A percentile compares a stretch with the other conserved stretches of the same genome.
phyloP scores from a whole-genome alignment of 2,113 vertebrate genomes.

The Gnathonemus echidnorhynchus region DNA sequence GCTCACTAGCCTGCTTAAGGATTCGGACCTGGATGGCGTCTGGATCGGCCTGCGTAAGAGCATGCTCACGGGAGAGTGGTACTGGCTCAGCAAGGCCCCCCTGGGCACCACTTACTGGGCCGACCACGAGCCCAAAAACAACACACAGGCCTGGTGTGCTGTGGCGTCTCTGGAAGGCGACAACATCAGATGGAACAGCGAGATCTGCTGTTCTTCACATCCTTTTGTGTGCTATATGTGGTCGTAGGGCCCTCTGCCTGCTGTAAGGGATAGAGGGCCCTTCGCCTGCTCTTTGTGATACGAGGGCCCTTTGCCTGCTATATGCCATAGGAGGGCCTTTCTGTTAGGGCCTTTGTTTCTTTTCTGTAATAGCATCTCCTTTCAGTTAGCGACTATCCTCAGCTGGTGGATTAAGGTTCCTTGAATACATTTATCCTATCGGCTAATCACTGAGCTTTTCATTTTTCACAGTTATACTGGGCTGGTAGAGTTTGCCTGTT shows the following conservation, averaged over 20 bases:
- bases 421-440: not conserved
- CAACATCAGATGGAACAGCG: slow-evolving; percentile 33
- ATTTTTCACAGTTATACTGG: not conserved
- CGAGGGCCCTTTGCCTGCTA: too few species aligned
- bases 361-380: not conserved
- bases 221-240: slow-evolving; percentile 42
- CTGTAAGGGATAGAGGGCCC: not conserved
- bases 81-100: slow-evolving; percentile 34
- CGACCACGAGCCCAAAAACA: slow-evolving; percentile 8
- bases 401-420: not conserved
- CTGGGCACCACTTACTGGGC: slow-evolving; percentile 39
- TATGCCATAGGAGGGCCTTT: not conserved
- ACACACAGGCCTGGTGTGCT: slow-evolving; percentile 37
- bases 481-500: not conserved
- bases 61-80: slow-evolving; percentile 42
- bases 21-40: not conserved
- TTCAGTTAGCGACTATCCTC: not conserved
- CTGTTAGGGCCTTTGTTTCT: not conserved
- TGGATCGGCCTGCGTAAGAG: slow-evolving; percentile 56
- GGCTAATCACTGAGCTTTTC: not conserved
- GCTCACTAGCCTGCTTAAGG: rapidly evolving
- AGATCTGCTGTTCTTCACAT: slow-evolving; percentile 40
- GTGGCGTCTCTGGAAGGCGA: slow-evolving; percentile 12
- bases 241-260: not conserved
- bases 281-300: not conserved